Conservation (phyloP, 2,888 invertebrate species). For the Eupithecia tripunctaria region DNA sequence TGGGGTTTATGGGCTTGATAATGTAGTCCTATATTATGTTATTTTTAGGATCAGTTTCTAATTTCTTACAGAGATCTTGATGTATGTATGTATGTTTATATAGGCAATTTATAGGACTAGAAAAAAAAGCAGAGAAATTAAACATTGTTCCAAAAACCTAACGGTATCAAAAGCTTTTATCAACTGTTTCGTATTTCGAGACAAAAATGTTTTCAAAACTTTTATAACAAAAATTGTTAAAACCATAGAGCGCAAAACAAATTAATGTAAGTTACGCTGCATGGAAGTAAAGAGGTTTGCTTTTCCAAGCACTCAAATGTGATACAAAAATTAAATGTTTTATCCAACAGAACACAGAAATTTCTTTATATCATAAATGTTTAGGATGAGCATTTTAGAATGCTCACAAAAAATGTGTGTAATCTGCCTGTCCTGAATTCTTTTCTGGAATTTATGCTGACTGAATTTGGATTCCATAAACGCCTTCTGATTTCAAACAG, state of each 20-base stretch:
- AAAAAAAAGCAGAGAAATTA: neutral
- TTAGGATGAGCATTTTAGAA: conserved; percentile 16
- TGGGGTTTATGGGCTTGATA: neutral
- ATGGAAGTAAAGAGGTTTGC: conserved; percentile 49
- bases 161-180: neutral
- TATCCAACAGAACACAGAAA: conserved; percentile 28
- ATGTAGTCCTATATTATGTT: neutral
- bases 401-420: conserved; percentile 18
- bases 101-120: too few relatives aligned
- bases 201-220: neutral
- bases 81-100: too few relatives aligned
- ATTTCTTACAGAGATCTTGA: too few relatives aligned
- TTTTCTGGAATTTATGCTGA: neutral
- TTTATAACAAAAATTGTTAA: neutral
- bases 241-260: conserved; percentile 50
- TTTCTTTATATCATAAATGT: conserved; percentile 36
- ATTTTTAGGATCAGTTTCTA: neutral
- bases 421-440: conserved; percentile 18
- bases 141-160: neutral
- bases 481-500: neutral
- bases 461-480: neutral
- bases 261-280: conserved; percentile 54
- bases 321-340: conserved; percentile 40
- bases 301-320: conserved; percentile 48
- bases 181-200: neutral